Evolutionary conservation across 2,113 vertebrate species (phyloP), one percentile per base, ranked within the genome.

Genomic region (Morone saxatilis): DNA sequence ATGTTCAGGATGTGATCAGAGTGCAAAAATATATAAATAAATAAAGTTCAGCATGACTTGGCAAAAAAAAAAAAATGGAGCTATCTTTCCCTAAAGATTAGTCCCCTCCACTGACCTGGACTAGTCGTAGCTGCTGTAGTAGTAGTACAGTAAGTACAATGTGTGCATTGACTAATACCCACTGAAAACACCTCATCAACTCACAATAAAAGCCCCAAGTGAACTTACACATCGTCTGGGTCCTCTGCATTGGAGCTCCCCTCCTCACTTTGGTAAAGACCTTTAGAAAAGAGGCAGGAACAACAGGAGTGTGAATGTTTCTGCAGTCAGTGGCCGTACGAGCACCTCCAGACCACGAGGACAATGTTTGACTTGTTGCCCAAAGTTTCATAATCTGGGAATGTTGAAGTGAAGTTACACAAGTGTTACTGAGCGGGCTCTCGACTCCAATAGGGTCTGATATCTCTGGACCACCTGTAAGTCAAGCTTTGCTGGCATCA

Each of bases 161-260:
- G 14, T 22, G 40, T 50, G 12, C 0, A 50, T 48, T 5, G 11
- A 75, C 19, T 13, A n/a, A 47, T 8, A 60, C 4, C 1, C 40
- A 19, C 1, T 7, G 25, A 50, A 13, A 40, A 53, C 12, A 61
- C 14, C 5, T 1, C 40, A 51, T 40, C 6, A 13, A 2, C 31
- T 63, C 67, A 78, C 5, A 83, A 67, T 70, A 63, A 72, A 67
- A 71, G 19, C 38, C 4, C 1, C 3, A 4, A 0, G 22, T 51
- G n/a, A 31, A 95, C 94, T 92, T 71, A 96, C 95, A 94, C 94
- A 43, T 95, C 88, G 5, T 92, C 86, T 4, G 80, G 73, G 20
- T 91, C 86, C 43, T 96, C 95, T 45, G 86, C 73, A 6, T 81
- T 86, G 31, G 89, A 73, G 53, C 81, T 77, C 31, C 73, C 85